These are phyloP conservation scores for Anniella stebbinsi DNA, from an alignment of 2,797 vertebrate species.

Conservation along the genomic window DNA sequence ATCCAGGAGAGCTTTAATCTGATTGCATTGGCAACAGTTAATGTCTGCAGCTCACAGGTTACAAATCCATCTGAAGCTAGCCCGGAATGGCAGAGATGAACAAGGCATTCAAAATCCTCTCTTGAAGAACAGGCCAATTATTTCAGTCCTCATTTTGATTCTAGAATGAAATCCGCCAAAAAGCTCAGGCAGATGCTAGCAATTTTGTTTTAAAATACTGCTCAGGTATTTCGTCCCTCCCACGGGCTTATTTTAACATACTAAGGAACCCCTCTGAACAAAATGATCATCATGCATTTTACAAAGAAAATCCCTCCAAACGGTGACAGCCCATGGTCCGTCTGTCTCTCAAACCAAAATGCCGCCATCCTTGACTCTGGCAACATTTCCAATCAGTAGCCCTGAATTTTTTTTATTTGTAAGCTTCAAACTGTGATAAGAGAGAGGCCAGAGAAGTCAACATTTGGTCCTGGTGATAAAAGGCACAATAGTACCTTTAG, in stretches of 20 bases:
- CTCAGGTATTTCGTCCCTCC: slow-evolving; percentile 31
- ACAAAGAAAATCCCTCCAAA: slow-evolving; percentile 32
- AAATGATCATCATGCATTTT: slow-evolving; percentile 38
- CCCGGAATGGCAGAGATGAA: slow-evolving; percentile 4
- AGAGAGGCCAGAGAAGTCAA: too few species aligned
- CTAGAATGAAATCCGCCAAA: slow-evolving; percentile 15
- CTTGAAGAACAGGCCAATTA: slow-evolving; percentile 22
- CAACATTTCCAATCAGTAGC: neutral
- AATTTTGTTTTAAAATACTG: slow-evolving; percentile 1
- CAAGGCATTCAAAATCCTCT: neutral
- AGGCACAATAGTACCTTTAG: neutral
- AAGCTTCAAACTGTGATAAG: neutral
- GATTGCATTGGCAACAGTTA: neutral
- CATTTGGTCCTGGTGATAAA: neutral
- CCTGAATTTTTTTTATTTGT: too few species aligned
- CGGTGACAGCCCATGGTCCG: slow-evolving; percentile 19
- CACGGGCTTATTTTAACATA: slow-evolving; percentile 44
- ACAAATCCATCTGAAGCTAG: neutral
- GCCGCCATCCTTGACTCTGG: neutral
- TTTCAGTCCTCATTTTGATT: slow-evolving; percentile 8
- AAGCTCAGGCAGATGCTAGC: neutral
- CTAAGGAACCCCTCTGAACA: neutral
- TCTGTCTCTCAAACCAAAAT: slow-evolving; percentile 9
- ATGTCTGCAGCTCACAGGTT: neutral
- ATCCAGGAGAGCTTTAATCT: neutral